Conservation (phyloP, 2,113 vertebrate genomes). For the Pandion haliaetus region DNA sequence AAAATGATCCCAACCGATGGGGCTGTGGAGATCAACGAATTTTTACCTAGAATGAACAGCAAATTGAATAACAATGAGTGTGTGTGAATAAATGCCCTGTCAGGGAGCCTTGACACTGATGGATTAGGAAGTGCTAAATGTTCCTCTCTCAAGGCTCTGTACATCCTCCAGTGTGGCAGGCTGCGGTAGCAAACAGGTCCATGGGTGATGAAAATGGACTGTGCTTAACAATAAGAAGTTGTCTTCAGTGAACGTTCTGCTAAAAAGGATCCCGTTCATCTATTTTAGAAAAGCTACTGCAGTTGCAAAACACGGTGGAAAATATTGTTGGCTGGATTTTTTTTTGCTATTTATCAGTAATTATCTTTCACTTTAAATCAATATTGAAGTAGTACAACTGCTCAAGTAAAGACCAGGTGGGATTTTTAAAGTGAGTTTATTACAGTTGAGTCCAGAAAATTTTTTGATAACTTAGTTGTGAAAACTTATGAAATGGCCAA, state of each 20-base stretch:
- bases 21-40: constrained; percentile 53
- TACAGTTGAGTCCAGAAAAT: background rate
- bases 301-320: background rate
- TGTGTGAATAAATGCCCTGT: constrained; percentile 87
- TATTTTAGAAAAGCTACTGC: background rate
- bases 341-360: background rate
- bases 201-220: constrained; percentile 29
- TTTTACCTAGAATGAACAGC: constrained; percentile 76
- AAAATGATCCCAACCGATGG: constrained; percentile 75
- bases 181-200: constrained; percentile 58
- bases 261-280: background rate
- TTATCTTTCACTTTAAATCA: background rate
- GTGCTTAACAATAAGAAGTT: background rate
- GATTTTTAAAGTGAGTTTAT: background rate
- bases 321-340: background rate
- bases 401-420: background rate
- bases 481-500: background rate
- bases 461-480: background rate
- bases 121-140: constrained; percentile 77
- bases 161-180: constrained; percentile 55
- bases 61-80: constrained; percentile 88
- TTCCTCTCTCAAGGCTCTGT: constrained; percentile 61
- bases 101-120: constrained; percentile 86
- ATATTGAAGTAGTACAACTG: background rate
- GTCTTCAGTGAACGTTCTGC: background rate